phyloP scores from a whole-genome alignment of 2,113 vertebrate species.

The Alligator sinensis region DNA sequence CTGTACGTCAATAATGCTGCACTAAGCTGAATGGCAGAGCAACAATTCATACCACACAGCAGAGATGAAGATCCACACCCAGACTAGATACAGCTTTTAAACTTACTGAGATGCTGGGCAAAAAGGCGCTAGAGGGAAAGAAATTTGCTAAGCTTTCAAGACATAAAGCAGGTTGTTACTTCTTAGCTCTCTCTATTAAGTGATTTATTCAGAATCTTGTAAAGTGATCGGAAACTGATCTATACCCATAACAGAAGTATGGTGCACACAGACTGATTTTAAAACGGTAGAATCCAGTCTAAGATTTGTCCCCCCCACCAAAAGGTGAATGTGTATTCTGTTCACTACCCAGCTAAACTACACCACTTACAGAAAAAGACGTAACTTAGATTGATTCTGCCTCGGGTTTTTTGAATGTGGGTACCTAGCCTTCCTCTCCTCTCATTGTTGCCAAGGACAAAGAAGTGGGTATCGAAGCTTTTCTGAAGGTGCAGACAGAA shows the following conservation, averaged over 20 bases:
- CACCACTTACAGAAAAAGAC: background rate
- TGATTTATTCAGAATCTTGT: background rate
- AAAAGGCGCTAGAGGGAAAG: background rate
- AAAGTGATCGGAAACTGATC: background rate
- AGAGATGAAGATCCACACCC: background rate
- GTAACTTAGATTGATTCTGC: too few species aligned
- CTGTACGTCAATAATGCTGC: background rate
- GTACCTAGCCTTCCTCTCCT: background rate
- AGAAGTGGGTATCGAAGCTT: background rate
- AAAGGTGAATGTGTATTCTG: background rate
- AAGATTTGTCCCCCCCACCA: too few species aligned
- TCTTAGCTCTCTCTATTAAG: background rate
- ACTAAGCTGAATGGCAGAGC: background rate
- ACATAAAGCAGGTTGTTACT: background rate
- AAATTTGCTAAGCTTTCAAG: conserved; percentile 30
- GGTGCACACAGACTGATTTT: too few species aligned
- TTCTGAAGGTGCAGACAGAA: too few species aligned
- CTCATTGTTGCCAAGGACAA: background rate
- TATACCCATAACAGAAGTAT: background rate
- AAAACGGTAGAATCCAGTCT: too few species aligned
- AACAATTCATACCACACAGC: conserved; percentile 45
- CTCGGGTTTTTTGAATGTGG: too few species aligned
- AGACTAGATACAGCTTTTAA: background rate
- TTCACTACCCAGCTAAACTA: background rate
- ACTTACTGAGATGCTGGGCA: background rate